Evolutionary conservation across 1,140 invertebrate species (phyloP).

Genomic region (Dinothrombium tinctorium): DNA sequence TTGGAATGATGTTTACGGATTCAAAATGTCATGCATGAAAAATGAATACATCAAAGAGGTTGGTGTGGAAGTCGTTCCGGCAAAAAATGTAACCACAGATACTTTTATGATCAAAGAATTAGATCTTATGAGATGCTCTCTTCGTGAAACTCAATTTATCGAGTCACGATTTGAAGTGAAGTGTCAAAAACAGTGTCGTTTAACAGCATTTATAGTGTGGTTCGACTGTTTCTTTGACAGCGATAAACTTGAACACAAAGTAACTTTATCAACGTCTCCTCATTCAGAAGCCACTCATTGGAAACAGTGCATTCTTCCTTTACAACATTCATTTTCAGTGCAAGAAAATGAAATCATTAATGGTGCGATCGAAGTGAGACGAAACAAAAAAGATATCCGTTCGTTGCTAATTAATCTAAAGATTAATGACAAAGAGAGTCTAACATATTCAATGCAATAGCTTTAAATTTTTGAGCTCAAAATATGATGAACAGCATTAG

Average conservation of each 20-base stretch:
- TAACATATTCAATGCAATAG: too few species aligned
- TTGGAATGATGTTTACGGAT: conserved; percentile 92
- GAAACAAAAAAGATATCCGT: conserved; percentile 3
- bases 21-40: conserved; percentile 85
- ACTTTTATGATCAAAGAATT: conserved; percentile 29
- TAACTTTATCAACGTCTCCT: conserved; percentile 33
- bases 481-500: too few species aligned
- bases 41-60: conserved; percentile 68
- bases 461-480: too few species aligned
- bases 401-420: neutral
- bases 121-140: conserved; percentile 50
- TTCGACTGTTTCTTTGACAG: conserved; percentile 67
- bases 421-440: neutral
- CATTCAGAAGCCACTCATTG: conserved; percentile 59
- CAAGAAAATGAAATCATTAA: conserved; percentile 32
- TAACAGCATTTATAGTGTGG: conserved; percentile 74
- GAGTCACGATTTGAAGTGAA: conserved; percentile 44
- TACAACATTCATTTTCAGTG: conserved; percentile 42
- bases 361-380: conserved; percentile 1
- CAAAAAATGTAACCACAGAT: conserved; percentile 47
- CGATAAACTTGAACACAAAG: conserved; percentile 9
- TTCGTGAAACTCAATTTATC: conserved; percentile 49
- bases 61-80: conserved; percentile 55
- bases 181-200: conserved; percentile 35
- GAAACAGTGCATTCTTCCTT: conserved; percentile 90